phyloP scores from a whole-genome alignment of 2,113 vertebrate genomes.

The Thamnaconus septentrionalis region DNA sequence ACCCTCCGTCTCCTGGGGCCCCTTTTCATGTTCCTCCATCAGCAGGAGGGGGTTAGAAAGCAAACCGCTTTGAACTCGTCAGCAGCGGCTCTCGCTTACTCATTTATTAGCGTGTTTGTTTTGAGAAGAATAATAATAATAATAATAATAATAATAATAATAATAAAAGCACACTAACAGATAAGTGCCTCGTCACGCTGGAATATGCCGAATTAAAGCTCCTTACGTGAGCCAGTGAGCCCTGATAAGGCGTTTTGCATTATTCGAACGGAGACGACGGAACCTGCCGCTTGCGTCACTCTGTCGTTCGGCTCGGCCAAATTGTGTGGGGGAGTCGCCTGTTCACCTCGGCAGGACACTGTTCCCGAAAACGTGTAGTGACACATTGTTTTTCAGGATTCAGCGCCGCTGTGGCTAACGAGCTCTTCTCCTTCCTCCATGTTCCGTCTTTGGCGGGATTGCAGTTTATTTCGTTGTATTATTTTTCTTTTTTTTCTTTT shows the following conservation, averaged over 20 bases:
- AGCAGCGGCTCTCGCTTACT: conserved; percentile 12
- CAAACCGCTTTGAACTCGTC: conserved; percentile 46
- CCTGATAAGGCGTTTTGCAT: conserved; percentile 37
- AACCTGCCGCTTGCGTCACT: conserved; percentile 8
- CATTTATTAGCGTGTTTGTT: conserved; percentile 47
- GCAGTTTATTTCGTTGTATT: conserved; percentile 12
- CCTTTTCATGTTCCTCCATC: conserved; percentile 60
- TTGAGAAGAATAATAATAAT: conserved; percentile 11
- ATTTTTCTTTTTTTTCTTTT: no score
- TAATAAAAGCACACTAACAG: no score
- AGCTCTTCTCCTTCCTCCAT: conserved; percentile 47
- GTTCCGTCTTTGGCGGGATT: conserved; percentile 34
- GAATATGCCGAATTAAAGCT: conserved; percentile 46
- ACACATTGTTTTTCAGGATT: conserved; percentile 58
- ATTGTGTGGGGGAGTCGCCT: conserved; percentile 30
- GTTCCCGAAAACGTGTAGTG: conserved; percentile 40
- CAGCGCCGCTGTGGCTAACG: conserved; percentile 47
- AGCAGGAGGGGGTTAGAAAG: conserved; percentile 51
- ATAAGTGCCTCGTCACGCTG: conserved; percentile 24
- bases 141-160: no score
- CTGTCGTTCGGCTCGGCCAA: conserved; percentile 17
- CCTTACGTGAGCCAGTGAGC: conserved; percentile 23
- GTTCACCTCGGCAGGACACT: conserved; percentile 47
- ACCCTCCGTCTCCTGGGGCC: conserved; percentile 62
- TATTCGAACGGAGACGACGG: conserved; percentile 31